Base-by-base conservation (phyloP, 1,140 invertebrate genomes). In the Pogonognathellus flavescens region DNA sequence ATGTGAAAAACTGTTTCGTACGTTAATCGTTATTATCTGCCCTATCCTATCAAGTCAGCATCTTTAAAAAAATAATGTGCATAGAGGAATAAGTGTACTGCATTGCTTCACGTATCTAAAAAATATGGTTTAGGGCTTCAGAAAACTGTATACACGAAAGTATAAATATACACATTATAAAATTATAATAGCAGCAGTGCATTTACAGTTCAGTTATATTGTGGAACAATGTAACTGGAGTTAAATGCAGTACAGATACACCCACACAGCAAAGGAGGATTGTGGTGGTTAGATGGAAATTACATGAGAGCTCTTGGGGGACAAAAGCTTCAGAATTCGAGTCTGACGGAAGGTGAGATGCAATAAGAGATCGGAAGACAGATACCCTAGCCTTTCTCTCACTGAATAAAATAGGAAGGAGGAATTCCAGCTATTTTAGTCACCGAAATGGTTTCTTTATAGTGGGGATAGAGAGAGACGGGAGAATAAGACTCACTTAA, bases 21-120 rank as follows among this genome's bases (percentile, higher is more conserved):
- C 25, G 13, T 76, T 76, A 76, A 76, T 76, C 70, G 70, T 31
- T 76, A 11, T 76, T 76, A 76, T 76, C 41, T 76, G n/a, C 70
- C 41, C 10, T 16, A 49, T 76, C 70, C 70, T 18, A 76, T 31
- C 53, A 57, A 57, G 11, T 76, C 31, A 76, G 31, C 70, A 76
- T 41, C 53, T 57, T 57, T 57, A n/a, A 57, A 57, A 25, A 50
- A 76, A 76, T 76, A 49, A 76, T 76, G 11, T 57, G 11, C n/a
- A 57, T 14, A 57, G n/a, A 2, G n/a, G 53, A 57, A 57, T 57
- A 13, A 14, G 53, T 57, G n/a, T 57, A 57, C 53, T n/a, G 53
- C 53, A 57, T 14, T 57, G 53, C 31, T 41, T 41, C 31, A 41
- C 6, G 6, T 41, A 1, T 1, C 31, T 41, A 41, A 41, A 41